These are phyloP conservation scores for Plectropomus leopardus DNA, from an alignment of 2,113 vertebrate genomes.

Conservation along the genomic window DNA sequence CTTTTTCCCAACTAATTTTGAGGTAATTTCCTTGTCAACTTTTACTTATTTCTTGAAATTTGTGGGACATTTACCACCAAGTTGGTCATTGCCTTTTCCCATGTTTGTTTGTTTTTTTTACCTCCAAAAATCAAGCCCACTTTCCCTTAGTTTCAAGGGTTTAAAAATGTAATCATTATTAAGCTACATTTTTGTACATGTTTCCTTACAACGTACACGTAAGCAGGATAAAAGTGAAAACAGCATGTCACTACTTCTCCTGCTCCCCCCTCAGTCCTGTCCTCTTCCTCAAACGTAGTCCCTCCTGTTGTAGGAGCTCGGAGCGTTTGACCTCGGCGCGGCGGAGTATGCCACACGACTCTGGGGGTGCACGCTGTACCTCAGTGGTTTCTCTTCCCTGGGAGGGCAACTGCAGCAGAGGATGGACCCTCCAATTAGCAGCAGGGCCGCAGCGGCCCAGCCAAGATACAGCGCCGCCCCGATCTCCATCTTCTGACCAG, in stretches of 20 bases:
- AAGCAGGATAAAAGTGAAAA: conserved; percentile 9
- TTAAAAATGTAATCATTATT: conserved; percentile 4
- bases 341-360: conserved; percentile 89
- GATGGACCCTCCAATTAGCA: conserved; percentile 89
- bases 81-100: too few species aligned
- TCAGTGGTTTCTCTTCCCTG: conserved; percentile 77
- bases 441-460: conserved; percentile 90
- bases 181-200: conserved; percentile 9
- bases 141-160: too few species aligned
- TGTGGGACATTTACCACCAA: too few species aligned
- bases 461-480: conserved; percentile 92
- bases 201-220: conserved; percentile 7
- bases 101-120: too few species aligned
- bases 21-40: too few species aligned
- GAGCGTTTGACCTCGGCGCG: conserved; percentile 85
- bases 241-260: too few species aligned
- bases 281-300: conserved; percentile 90
- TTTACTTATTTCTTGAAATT: too few species aligned
- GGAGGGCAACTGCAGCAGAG: conserved; percentile 96
- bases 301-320: conserved; percentile 88
- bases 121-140: too few species aligned
- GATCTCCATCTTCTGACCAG: conserved; percentile 92
- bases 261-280: background rate
- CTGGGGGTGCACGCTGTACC: conserved; percentile 79
- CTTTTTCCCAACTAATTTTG: too few species aligned